Evolutionary conservation across 2,797 vertebrate genomes (phyloP).

Genomic region (Allobates femoralis): DNA sequence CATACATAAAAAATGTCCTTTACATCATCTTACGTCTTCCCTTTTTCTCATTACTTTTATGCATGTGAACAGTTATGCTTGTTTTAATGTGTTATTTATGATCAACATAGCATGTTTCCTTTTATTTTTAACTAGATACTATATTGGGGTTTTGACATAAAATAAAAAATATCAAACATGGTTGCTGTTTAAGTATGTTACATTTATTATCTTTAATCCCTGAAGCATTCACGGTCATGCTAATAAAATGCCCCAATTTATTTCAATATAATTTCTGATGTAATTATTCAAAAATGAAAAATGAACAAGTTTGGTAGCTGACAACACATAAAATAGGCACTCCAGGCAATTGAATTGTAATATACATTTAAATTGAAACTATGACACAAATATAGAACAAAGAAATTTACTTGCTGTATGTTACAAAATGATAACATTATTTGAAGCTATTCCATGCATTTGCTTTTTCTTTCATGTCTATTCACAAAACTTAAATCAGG

Average conservation of each 20-base stretch:
- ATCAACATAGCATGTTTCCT: neutral
- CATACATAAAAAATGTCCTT: constrained; percentile 26
- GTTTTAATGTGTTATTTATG: neutral
- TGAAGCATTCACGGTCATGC: constrained; percentile 20
- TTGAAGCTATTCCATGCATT: neutral
- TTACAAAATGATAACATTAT: neutral
- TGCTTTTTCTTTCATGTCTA: neutral
- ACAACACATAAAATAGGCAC: constrained; percentile 39
- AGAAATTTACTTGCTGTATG: constrained; percentile 1
- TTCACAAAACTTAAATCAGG: neutral
- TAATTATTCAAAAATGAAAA: constrained; percentile 59
- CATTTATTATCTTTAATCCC: constrained; percentile 25
- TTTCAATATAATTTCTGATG: constrained; percentile 48
- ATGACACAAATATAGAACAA: constrained; percentile 34
- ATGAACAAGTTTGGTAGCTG: constrained; percentile 46
- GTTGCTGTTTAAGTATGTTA: constrained; percentile 1
- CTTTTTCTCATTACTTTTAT: neutral
- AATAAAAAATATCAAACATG: neutral
- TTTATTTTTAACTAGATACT: neutral
- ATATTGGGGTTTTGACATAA: neutral
- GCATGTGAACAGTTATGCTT: neutral
- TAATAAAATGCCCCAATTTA: constrained; percentile 27
- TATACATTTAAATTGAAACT: constrained; percentile 23
- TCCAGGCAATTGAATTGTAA: constrained; percentile 29
- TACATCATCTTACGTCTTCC: constrained; percentile 32